These are phyloP conservation scores for Ivindomyrus marchei DNA, from an alignment of 2,113 vertebrate species.

Conservation along the genomic window DNA sequence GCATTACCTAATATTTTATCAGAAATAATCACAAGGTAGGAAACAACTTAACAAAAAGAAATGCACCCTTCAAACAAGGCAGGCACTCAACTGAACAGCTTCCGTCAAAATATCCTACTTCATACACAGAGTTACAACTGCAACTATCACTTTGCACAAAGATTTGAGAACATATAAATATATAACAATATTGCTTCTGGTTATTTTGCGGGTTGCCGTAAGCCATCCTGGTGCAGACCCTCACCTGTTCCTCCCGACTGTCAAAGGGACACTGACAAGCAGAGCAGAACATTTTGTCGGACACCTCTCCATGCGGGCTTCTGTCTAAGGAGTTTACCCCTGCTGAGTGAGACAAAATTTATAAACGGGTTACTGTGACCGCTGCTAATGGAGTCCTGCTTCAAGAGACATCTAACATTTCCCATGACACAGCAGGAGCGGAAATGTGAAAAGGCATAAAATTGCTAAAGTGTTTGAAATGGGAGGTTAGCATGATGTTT, in stretches of 20 bases:
- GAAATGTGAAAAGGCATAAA: too few relatives aligned
- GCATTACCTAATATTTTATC: not conserved
- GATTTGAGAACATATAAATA: not conserved
- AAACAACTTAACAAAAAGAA: not conserved
- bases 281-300: constrained; percentile 69
- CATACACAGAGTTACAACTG: not conserved
- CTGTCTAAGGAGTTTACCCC: not conserved
- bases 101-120: not conserved
- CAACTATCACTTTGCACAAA: not conserved
- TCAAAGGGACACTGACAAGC: constrained; percentile 71
- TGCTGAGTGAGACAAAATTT: not conserved
- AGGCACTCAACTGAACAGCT: not conserved
- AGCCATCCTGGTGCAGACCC: not conserved
- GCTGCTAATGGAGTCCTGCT: not conserved
- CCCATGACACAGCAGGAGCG: not conserved
- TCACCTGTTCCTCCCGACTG: constrained; percentile 85
- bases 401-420: not conserved
- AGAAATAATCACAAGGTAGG: not conserved
- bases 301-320: constrained; percentile 43
- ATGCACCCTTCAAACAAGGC: not conserved
- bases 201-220: not conserved
- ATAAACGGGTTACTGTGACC: not conserved
- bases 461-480: too few relatives aligned
- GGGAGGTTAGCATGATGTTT: too few relatives aligned
- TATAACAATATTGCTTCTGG: not conserved